These are phyloP conservation scores for Channa striata DNA, from an alignment of 2,797 vertebrate species.

Conservation along the genomic window DNA sequence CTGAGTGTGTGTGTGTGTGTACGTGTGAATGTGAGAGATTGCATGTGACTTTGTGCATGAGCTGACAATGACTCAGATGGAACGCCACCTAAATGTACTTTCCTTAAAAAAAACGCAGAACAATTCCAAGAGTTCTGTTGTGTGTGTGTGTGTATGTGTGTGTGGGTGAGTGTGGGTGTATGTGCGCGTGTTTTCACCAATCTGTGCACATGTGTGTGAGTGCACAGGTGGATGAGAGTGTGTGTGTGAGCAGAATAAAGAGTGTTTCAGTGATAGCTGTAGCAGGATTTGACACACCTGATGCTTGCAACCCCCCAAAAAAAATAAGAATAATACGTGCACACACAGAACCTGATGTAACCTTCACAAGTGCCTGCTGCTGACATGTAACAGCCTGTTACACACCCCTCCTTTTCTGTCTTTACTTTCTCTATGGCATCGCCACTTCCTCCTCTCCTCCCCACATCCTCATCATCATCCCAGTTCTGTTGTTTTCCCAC, in stretches of 20 bases:
- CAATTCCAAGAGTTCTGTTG: slow-evolving; percentile 32
- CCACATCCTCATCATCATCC: slow-evolving; percentile 47
- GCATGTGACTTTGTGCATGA: slow-evolving; percentile 37
- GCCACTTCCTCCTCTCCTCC: slow-evolving; percentile 24
- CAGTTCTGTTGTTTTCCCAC: slow-evolving; percentile 21
- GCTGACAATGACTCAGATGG: slow-evolving; percentile 51
- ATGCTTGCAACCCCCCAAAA: slow-evolving; percentile 56
- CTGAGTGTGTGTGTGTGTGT: slow-evolving; percentile 13
- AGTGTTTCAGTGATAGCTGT: slow-evolving; percentile 33
- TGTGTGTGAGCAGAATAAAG: slow-evolving; percentile 25
- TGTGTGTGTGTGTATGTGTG: slow-evolving; percentile 1
- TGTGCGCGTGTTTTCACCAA: neutral
- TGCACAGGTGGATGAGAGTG: slow-evolving; percentile 24
- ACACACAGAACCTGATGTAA: slow-evolving; percentile 32
- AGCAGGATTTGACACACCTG: slow-evolving; percentile 67
- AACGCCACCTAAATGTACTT: slow-evolving; percentile 20
- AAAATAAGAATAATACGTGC: slow-evolving; percentile 9
- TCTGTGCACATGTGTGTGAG: neutral
- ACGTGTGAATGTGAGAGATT: neutral
- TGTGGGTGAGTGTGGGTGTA: neutral
- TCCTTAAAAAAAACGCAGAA: slow-evolving; percentile 17
- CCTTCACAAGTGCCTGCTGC: slow-evolving; percentile 45
- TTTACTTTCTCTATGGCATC: slow-evolving; percentile 29
- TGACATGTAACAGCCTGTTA: slow-evolving; percentile 66
- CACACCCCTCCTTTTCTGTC: slow-evolving; percentile 26